Evolutionary conservation across 2,888 invertebrate species (phyloP), one percentile per base, ranked within the genome.

Genomic region (Nomada flava): DNA sequence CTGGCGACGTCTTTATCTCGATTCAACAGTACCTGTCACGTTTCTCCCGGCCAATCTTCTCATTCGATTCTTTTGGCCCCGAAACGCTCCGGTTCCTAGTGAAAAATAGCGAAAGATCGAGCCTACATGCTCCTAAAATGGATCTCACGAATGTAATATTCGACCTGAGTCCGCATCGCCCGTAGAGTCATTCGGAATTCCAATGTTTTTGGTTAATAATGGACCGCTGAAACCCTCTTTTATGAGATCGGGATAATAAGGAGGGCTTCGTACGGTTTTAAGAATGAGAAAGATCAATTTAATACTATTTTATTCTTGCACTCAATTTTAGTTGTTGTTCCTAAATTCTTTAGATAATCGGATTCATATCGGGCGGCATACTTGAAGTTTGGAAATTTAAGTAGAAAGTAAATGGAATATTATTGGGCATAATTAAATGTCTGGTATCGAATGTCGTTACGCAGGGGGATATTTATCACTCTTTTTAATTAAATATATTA

Each of bases 1-100:
- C 76, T 64, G 59, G 36, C 59, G 62, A 82, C 50, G 79, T 80
- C 84, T 77, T 84, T 80, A 77, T 83, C 74, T 69, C 71, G 83
- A 75, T 83, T 64, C 55, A 78, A 64, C 73, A 53, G 55, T 23
- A 75, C 52, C 72, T 52, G 53, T 62, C 23, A 74, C 68, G 67
- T 63, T 52, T 59, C 20, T 59, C 4, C 23, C n/a, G 10, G 15
- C 23, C 59, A 36, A 62, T 52, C 68, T 55, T 55, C 52, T 68
- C 23, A 9, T 9, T 20, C 36, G n/a, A 52, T 11, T 18, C 29
- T 47, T 47, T 53, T 20, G 15, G 67, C 20, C 20, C 20, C 20
- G 15, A 53, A 53, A 67, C 36, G 4, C 18, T 26, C 18, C 44
- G 13, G 2, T 5, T 15, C 44, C 36, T 13, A 7, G 11, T 13